A percentile compares a stretch with the other conserved stretches of the same genome.
Conservation (phyloP, 2,113 vertebrate species). For the Odocoileus hemionus region DNA sequence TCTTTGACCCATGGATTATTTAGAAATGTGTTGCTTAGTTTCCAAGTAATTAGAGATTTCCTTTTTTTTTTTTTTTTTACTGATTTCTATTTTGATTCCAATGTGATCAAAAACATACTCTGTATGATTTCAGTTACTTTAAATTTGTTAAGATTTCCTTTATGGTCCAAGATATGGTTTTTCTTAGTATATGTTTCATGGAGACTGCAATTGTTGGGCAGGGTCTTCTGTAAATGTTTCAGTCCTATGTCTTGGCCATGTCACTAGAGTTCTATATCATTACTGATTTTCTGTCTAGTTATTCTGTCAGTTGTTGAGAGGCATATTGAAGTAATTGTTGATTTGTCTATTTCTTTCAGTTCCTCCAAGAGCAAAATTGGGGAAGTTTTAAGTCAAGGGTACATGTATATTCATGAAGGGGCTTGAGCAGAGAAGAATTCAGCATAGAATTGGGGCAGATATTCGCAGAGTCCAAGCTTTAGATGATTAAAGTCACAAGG, state of each 20-base stretch:
- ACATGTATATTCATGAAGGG: background rate
- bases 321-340: background rate
- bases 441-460: background rate
- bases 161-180: background rate
- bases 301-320: background rate
- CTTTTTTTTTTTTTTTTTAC: background rate
- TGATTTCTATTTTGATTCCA: background rate
- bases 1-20: background rate
- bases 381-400: background rate
- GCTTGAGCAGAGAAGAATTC: background rate
- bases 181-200: background rate
- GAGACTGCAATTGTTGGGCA: background rate
- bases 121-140: background rate
- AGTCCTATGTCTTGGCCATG: background rate
- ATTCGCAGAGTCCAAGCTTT: background rate
- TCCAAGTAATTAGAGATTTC: background rate
- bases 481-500: background rate
- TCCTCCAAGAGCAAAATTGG: background rate
- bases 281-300: background rate
- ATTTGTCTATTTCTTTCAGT: background rate
- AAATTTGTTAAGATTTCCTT: background rate
- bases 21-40: background rate
- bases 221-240: background rate
- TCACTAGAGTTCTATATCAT: background rate
- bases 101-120: background rate